Evolutionary conservation across 1,140 invertebrate species (phyloP), one percentile per base, ranked within the genome.

Genomic region (Drosophila tani): DNA sequence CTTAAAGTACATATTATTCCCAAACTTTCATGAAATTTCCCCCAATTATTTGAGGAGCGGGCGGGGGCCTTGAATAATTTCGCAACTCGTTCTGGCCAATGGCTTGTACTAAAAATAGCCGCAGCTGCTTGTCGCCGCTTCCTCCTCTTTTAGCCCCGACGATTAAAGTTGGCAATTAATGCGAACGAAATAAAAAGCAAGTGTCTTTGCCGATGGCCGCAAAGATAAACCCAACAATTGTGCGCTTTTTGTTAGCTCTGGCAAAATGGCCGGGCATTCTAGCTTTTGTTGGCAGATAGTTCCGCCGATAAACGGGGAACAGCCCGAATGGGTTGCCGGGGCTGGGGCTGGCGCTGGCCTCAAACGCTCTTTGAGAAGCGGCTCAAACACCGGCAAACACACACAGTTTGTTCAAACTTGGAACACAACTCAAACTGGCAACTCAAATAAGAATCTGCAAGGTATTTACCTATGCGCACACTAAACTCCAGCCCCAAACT

Each of bases 381-480:
- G 49, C 32, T 76, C 63, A 67, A 51, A 55, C 56, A 68, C 24
- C 47, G 17, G 29, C 40, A 47, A 32, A 56, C 53, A 58, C 53
- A 68, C 45, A 60, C 41, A 79, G 65, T 79, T 70, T 79, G 75
- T 70, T 59, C 75, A 79, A 70, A 70, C 75, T 70, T 77, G 55
- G 15, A 50, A 70, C 75, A 79, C 75, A 57, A 79, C 45, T 79
- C 75, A 77, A 77, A 51, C 68, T 51, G 69, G 45, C 53, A 73
- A 84, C 81, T 84, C 67, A 81, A 84, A 80, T 77, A 85, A 70
- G 64, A 85, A 88, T 81, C 81, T 88, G 84, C 78, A 75, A 75
- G 81, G 84, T 88, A 88, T 84, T 80, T 87, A 87, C 85, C 84
- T 81, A 83, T 88, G 77, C 73, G 65, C 71, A 68, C 75, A 87